These are phyloP conservation scores for Chamaetylas fuelleborni DNA, from an alignment of 2,113 vertebrate species.

Conservation along the genomic window DNA sequence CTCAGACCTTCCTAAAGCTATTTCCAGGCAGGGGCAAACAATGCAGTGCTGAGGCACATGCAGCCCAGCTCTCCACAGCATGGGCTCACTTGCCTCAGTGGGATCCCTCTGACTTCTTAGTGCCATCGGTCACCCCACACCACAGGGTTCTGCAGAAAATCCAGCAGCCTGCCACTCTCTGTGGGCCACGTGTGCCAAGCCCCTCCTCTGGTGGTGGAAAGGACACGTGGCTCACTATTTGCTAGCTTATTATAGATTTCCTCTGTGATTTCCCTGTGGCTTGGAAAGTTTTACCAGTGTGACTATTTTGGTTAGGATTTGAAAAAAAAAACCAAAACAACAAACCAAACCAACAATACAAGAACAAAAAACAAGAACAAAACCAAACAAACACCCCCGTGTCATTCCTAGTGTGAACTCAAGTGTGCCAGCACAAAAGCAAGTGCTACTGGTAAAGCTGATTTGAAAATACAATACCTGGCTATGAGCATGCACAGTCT, in stretches of 20 bases:
- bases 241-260: not conserved
- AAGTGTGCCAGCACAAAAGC: not conserved
- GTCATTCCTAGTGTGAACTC: not conserved
- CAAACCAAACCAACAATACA: not conserved
- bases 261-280: not conserved
- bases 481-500: not conserved
- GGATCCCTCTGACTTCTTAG: not conserved
- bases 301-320: not conserved
- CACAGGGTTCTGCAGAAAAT: not conserved
- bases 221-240: not conserved
- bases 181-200: not conserved
- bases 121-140: rapidly evolving
- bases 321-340: not conserved
- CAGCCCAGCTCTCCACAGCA: not conserved
- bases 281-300: not conserved
- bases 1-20: not conserved
- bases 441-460: not conserved
- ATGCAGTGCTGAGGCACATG: not conserved
- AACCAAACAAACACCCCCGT: not conserved
- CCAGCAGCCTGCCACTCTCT: not conserved
- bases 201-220: not conserved
- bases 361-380: not conserved
- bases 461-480: not conserved
- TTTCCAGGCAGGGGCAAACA: not conserved
- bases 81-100: rapidly evolving